A percentile compares a stretch with the other conserved stretches of the same genome.
phyloP scores from a whole-genome alignment of 2,888 invertebrate species.

The Cerastis rubricosa region DNA sequence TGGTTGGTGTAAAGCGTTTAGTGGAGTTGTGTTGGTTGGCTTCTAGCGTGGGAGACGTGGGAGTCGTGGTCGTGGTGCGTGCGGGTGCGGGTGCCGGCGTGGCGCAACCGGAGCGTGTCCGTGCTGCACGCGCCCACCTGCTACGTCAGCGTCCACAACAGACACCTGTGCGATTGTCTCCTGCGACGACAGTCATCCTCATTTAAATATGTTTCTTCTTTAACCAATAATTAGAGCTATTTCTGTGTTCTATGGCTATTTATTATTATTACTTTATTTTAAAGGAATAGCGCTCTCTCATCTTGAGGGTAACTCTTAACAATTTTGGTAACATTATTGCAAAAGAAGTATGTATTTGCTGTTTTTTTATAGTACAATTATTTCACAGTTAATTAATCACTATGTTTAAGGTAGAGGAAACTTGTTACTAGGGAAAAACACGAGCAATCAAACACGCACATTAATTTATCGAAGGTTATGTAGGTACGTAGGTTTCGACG shows the following conservation, averaged over 20 bases:
- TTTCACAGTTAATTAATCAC: slow-evolving; percentile 11
- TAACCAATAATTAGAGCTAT: background rate
- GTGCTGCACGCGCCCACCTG: slow-evolving; percentile 83
- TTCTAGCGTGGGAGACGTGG: slow-evolving; percentile 77
- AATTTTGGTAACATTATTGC: slow-evolving; percentile 15
- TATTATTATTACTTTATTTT: too few species aligned
- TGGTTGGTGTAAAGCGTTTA: slow-evolving; percentile 44
- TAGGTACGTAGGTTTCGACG: background rate
- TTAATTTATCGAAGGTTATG: slow-evolving; percentile 2
- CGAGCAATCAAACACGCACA: slow-evolving; percentile 41
- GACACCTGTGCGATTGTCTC: slow-evolving; percentile 81
- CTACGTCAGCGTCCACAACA: slow-evolving; percentile 77
- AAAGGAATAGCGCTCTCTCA: background rate
- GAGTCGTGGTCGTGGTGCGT: slow-evolving; percentile 72
- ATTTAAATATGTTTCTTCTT: slow-evolving; percentile 19
- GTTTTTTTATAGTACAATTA: slow-evolving; percentile 25
- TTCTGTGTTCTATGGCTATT: background rate
- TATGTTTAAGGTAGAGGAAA: slow-evolving; percentile 6
- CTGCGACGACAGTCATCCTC: slow-evolving; percentile 64
- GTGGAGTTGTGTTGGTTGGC: slow-evolving; percentile 70
- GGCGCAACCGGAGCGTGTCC: slow-evolving; percentile 76
- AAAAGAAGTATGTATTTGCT: slow-evolving; percentile 18
- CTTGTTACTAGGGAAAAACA: slow-evolving; percentile 13
- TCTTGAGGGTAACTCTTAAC: background rate
- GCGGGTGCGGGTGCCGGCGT: slow-evolving; percentile 76